These are phyloP conservation scores for Hypsopygia costalis DNA, from an alignment of 2,888 invertebrate genomes.

Conservation along the genomic window DNA sequence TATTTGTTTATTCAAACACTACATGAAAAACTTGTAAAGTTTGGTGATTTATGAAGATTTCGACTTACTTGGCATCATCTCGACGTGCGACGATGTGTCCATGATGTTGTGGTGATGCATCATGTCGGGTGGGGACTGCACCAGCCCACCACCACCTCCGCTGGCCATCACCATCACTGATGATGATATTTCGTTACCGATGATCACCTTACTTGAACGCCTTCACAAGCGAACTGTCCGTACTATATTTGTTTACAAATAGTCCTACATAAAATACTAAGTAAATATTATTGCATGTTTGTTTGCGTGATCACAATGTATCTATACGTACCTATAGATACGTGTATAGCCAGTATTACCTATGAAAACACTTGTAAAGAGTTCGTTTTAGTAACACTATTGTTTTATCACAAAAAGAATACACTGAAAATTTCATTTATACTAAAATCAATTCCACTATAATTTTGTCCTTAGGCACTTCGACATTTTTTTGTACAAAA, in stretches of 20 bases:
- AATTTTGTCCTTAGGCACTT: slow-evolving; percentile 60
- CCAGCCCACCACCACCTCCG: slow-evolving; percentile 73
- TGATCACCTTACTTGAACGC: slow-evolving; percentile 29
- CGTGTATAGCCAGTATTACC: slow-evolving; percentile 2
- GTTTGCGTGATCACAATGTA: slow-evolving; percentile 20
- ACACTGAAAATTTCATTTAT: slow-evolving; percentile 39
- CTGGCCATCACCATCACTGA: slow-evolving; percentile 78
- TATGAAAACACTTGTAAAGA: slow-evolving; percentile 16
- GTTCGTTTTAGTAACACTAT: slow-evolving; percentile 24
- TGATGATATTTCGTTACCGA: slow-evolving; percentile 32
- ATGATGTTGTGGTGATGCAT: slow-evolving; percentile 74
- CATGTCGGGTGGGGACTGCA: slow-evolving; percentile 79
- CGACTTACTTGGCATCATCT: slow-evolving; percentile 76
- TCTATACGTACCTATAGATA: slow-evolving; percentile 7
- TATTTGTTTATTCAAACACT: too few species aligned
- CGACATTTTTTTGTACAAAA: slow-evolving; percentile 55
- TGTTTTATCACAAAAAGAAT: slow-evolving; percentile 41
- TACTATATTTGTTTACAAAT: neutral
- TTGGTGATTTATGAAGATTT: neutral
- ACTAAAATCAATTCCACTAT: slow-evolving; percentile 33
- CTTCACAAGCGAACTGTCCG: slow-evolving; percentile 9
- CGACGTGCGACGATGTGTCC: slow-evolving; percentile 74
- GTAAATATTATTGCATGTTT: neutral
- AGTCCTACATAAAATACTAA: neutral
- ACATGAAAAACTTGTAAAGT: too few species aligned